Evolutionary conservation across 2,113 vertebrate genomes (phyloP).

Genomic region (Protobothrops flavoviridis): DNA sequence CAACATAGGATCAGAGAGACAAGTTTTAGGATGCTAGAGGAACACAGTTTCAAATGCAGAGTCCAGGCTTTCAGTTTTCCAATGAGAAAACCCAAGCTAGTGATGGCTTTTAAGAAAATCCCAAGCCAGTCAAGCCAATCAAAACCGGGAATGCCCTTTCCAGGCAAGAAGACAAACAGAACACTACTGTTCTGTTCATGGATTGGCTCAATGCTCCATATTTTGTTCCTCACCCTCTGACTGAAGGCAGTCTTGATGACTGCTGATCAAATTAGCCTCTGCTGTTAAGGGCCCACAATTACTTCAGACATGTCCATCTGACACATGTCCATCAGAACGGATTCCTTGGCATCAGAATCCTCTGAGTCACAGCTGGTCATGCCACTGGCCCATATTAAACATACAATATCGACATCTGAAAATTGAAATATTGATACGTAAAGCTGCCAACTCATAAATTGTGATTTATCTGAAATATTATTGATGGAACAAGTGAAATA

Average conservation of each 20-base stretch:
- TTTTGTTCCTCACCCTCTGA: neutral
- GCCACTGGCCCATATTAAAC: neutral
- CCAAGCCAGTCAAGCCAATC: neutral
- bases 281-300: neutral
- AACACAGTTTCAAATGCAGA: neutral
- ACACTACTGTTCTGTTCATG: neutral
- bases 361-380: neutral
- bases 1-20: neutral
- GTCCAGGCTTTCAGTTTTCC: neutral
- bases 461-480: neutral
- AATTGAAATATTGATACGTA: neutral
- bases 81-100: neutral
- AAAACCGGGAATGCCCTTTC: neutral
- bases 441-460: neutral
- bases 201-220: neutral
- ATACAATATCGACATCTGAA: neutral
- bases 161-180: neutral
- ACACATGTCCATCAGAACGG: neutral
- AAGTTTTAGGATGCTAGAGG: neutral
- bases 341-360: neutral
- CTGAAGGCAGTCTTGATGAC: neutral
- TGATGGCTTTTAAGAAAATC: neutral
- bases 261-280: neutral
- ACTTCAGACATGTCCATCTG: neutral
- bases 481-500: neutral